These are phyloP conservation scores for Holacanthella duospinosa DNA, from an alignment of 2,888 invertebrate species.

Conservation along the genomic window DNA sequence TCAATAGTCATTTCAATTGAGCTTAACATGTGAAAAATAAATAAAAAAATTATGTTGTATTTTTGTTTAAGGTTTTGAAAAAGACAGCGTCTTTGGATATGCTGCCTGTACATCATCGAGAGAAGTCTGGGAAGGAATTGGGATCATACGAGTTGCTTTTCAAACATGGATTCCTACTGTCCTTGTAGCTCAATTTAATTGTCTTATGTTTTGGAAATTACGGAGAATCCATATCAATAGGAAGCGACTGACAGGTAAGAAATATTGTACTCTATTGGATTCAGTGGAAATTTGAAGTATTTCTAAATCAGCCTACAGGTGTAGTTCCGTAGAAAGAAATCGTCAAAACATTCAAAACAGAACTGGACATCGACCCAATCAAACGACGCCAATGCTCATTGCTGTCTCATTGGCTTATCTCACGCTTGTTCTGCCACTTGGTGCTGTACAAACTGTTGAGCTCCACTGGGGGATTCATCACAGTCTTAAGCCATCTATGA, in stretches of 20 bases:
- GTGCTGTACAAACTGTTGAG: slow-evolving; percentile 42
- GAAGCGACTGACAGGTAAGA: slow-evolving; percentile 22
- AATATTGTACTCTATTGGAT: background rate
- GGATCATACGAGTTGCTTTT: slow-evolving; percentile 41
- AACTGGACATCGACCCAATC: slow-evolving; percentile 17
- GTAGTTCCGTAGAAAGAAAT: background rate
- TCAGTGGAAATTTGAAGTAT: background rate
- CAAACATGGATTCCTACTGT: slow-evolving; percentile 42
- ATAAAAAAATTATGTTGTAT: background rate
- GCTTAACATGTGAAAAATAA: background rate
- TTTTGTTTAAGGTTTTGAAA: slow-evolving; percentile 42
- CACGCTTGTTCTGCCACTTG: slow-evolving; percentile 41
- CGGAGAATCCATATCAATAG: slow-evolving; percentile 18
- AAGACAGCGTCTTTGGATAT: slow-evolving; percentile 42
- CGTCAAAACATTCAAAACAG: background rate
- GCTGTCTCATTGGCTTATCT: slow-evolving; percentile 42
- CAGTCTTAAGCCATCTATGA: slow-evolving; percentile 35
- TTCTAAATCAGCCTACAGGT: slow-evolving; percentile 1
- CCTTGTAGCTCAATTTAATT: slow-evolving; percentile 41
- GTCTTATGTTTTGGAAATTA: slow-evolving; percentile 39
- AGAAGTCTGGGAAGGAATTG: slow-evolving; percentile 40
- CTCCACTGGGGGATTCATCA: slow-evolving; percentile 41
- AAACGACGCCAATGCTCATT: slow-evolving; percentile 40
- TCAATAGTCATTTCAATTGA: too few species aligned
- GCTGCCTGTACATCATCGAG: slow-evolving; percentile 39